Evolutionary conservation across 53 echinoderm and acorn worm species (phyloP), one percentile per base, ranked within the genome.

Genomic region (Patiria pectinifera): DNA sequence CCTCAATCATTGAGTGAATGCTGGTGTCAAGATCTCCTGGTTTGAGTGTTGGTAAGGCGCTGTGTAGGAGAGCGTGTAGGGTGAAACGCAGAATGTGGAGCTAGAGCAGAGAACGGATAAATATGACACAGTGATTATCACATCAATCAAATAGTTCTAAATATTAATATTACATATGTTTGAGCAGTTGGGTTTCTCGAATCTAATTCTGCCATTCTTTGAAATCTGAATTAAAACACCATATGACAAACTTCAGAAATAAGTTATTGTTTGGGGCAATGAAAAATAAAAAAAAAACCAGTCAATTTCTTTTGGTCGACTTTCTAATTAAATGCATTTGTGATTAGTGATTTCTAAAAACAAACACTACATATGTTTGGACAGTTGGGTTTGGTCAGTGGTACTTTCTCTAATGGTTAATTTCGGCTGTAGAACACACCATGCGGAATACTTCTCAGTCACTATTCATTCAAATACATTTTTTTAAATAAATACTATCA

Each of bases 81-180:
- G 98, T 96, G 89, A 89, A 98, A 60, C 96, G 92, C 49, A 98
- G 82, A 0, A 98, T 96, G 93, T 98, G 98, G 26, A 96, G 93
- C 98, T 97, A 43, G 71, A 25, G 25, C 70, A 86, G 19, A 18
- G 16, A 16, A 45, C 24, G 19, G 75, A 77, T 2, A 85, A 85
- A 22, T 8, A 74, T 16, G 12, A 59, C 44, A 35, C 0, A 15
- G 8, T 25, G 61, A 45, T 62, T 13, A 81, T 35, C 23, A 61
- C 66, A 66, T 14, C 66, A 66, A 18, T 3, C 3, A 66, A 66
- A 4, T 53, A 8, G 12, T 66, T 66, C 4, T 66, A 66, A 18
- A 66, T 18, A 66, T 6, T 7, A 18, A 66, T 66, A 66, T 66
- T 16, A 66, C 19, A 66, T 13, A 13, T 66, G 53, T 53, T 53